Conservation (phyloP, 64 coral and sea anemone species). For the Anthopleura sola region DNA sequence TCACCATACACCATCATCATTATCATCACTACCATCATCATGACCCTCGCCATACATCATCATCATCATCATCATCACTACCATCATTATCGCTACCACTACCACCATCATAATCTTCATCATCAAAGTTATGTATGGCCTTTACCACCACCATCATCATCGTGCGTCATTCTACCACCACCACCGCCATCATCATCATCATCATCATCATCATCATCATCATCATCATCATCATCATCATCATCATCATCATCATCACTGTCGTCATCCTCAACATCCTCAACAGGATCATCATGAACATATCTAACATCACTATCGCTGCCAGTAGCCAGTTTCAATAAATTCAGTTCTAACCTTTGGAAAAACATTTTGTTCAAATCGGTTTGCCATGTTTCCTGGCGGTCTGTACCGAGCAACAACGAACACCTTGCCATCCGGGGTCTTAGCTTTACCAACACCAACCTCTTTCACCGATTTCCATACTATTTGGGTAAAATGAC, state of each 20-base stretch:
- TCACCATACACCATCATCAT: too few species aligned
- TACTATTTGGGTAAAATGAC: conserved; percentile 73
- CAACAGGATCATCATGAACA: too few species aligned
- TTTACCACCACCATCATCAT: neutral
- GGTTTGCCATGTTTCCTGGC: conserved; percentile 41
- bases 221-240: too few species aligned
- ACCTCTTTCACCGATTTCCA: conserved; percentile 51
- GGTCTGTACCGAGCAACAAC: conserved; percentile 54
- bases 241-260: too few species aligned
- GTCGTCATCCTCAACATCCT: too few species aligned
- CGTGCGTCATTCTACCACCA: too few species aligned
- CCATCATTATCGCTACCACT: neutral
- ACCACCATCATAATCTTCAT: neutral
- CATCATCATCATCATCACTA: neutral
- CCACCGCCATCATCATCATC: too few species aligned
- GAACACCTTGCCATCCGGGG: conserved; percentile 24
- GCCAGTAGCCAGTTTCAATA: too few species aligned
- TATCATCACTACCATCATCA: too few species aligned
- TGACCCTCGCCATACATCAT: too few species aligned
- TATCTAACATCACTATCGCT: too few species aligned
- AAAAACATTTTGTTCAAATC: conserved; percentile 52
- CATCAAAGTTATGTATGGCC: neutral
- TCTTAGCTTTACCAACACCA: conserved; percentile 42
- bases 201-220: too few species aligned
- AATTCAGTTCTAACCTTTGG: conserved; percentile 21